phyloP scores from a whole-genome alignment of 2,797 vertebrate species.

The Toxotes lorentzi region DNA sequence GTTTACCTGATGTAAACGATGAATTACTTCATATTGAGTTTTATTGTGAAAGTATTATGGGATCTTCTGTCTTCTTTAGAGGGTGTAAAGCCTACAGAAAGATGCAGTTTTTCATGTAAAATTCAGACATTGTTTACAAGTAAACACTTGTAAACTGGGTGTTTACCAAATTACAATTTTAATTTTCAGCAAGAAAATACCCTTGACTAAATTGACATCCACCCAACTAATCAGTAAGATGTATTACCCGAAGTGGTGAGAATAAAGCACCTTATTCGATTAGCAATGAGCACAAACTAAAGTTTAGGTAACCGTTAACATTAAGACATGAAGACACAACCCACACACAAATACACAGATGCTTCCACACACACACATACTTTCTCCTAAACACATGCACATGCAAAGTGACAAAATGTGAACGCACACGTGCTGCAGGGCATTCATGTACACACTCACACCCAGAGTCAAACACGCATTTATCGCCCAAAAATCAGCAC shows the following conservation, averaged over 20 bases:
- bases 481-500: constrained; percentile 29
- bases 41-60: neutral
- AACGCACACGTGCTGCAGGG: neutral
- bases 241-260: neutral
- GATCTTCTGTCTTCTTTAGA: too few species aligned
- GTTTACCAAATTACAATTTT: neutral
- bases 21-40: neutral
- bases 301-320: neutral
- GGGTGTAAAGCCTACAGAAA: too few species aligned
- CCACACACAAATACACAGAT: neutral
- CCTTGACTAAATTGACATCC: neutral
- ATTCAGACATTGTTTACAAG: too few species aligned
- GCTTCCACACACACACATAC: neutral
- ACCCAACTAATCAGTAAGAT: neutral
- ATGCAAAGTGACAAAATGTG: neutral
- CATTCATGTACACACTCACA: neutral
- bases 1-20: neutral
- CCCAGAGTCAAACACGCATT: constrained; percentile 25
- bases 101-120: neutral
- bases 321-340: neutral
- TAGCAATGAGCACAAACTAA: neutral
- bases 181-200: neutral
- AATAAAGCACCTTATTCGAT: neutral
- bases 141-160: neutral
- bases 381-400: neutral